Percentiles rank a stretch among this genome's conserved stretches.
Evolutionary conservation across 2,888 invertebrate genomes (phyloP).

Genomic region (Apotomis capreana): DNA sequence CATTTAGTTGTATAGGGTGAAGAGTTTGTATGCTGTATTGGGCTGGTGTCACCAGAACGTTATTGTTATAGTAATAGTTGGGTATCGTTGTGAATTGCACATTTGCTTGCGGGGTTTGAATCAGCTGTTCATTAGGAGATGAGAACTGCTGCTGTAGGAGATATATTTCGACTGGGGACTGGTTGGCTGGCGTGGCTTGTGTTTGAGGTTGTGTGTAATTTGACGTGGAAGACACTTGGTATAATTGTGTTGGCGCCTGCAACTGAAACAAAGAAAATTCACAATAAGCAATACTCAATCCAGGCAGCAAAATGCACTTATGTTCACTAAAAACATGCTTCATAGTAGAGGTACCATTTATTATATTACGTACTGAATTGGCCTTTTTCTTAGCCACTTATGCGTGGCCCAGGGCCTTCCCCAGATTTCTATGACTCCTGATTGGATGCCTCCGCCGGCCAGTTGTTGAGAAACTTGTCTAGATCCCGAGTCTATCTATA

Average conservation of each 20-base stretch:
- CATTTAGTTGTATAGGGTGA: constrained; percentile 45
- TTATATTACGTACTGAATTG: too few relatives aligned
- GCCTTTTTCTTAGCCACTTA: too few relatives aligned
- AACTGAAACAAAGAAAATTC: constrained; percentile 36
- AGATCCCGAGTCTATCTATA: too few relatives aligned
- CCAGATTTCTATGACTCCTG: too few relatives aligned
- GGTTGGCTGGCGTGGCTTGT: constrained; percentile 28
- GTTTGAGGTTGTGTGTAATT: constrained; percentile 17
- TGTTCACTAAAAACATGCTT: too few relatives aligned
- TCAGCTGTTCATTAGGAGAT: constrained; percentile 47
- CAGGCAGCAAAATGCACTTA: too few relatives aligned
- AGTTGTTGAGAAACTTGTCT: too few relatives aligned
- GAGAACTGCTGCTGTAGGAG: constrained; percentile 65
- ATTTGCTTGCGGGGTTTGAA: constrained; percentile 48
- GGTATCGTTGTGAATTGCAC: constrained; percentile 48
- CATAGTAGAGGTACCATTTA: too few relatives aligned
- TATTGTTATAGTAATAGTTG: constrained; percentile 50
- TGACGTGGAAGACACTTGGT: constrained; percentile 34
- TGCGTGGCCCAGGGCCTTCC: too few relatives aligned
- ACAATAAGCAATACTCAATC: constrained; percentile 1
- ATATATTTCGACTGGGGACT: constrained; percentile 61
- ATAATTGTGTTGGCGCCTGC: constrained; percentile 40
- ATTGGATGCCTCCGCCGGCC: too few relatives aligned
- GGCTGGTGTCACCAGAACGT: constrained; percentile 47
- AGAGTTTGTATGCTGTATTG: constrained; percentile 57